phyloP scores from a whole-genome alignment of 2,888 invertebrate genomes.

The Phortica magna region DNA sequence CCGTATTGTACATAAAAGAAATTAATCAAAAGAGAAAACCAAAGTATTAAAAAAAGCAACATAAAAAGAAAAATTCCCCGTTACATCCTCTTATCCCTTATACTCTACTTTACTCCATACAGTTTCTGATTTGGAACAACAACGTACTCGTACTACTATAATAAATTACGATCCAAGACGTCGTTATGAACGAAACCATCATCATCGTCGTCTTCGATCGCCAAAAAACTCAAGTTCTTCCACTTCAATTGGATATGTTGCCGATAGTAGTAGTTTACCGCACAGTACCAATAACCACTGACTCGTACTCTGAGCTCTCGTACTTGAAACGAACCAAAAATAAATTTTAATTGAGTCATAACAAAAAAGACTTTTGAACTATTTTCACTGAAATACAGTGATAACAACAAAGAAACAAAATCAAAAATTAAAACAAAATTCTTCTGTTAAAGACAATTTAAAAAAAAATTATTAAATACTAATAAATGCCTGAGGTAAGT shows the following conservation, averaged over 20 bases:
- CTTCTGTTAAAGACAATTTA: slow-evolving; percentile 61
- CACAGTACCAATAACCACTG: slow-evolving; percentile 54
- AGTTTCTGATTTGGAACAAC: slow-evolving; percentile 72
- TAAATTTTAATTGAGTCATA: background rate
- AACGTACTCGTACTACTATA: slow-evolving; percentile 58
- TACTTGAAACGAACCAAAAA: slow-evolving; percentile 14
- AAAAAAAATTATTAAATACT: slow-evolving; percentile 50
- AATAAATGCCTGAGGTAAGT: slow-evolving; percentile 75
- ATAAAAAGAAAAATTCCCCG: slow-evolving; percentile 21
- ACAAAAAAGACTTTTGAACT: background rate
- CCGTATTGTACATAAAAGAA: slow-evolving; percentile 31
- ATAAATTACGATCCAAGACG: slow-evolving; percentile 74
- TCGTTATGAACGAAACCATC: slow-evolving; percentile 51
- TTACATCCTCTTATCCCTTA: background rate
- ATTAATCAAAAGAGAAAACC: slow-evolving; percentile 29
- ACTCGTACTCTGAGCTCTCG: slow-evolving; percentile 28
- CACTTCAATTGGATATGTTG: slow-evolving; percentile 72
- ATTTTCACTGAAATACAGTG: background rate
- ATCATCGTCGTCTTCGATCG: slow-evolving; percentile 59
- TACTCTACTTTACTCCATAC: slow-evolving; percentile 67
- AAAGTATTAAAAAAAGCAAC: slow-evolving; percentile 5
- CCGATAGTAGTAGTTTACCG: slow-evolving; percentile 74
- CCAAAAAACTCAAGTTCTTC: slow-evolving; percentile 48
- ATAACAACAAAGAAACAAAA: slow-evolving; percentile 45
- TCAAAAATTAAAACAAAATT: slow-evolving; percentile 55